Percentiles rank a stretch among this genome's conserved stretches.
phyloP scores from a whole-genome alignment of 2,888 invertebrate species.

The Spialia ferax region DNA sequence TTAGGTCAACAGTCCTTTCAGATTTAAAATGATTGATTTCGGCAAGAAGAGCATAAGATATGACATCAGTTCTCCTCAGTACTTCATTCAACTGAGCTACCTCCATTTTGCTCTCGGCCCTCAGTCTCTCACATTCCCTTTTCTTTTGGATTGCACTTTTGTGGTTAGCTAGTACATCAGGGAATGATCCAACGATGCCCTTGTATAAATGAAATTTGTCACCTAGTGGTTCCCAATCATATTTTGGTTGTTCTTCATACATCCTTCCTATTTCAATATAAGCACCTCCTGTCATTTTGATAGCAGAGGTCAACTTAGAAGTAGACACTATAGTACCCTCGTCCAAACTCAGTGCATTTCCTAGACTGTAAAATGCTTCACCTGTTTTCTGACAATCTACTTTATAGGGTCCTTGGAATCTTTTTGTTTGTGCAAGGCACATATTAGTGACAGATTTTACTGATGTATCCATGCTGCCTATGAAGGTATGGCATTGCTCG shows the following conservation, averaged over 20 bases:
- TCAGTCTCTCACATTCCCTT: conserved; percentile 94
- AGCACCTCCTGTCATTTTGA: conserved; percentile 95
- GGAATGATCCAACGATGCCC: conserved; percentile 96
- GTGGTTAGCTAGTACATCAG: conserved; percentile 96
- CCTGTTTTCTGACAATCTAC: conserved; percentile 97
- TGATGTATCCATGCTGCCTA: conserved; percentile 94
- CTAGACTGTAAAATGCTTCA: conserved; percentile 94
- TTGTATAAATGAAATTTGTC: conserved; percentile 98
- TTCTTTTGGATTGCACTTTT: conserved; percentile 96
- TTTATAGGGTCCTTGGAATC: conserved; percentile 94
- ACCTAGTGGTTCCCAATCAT: conserved; percentile 96
- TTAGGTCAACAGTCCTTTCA: conserved; percentile 95
- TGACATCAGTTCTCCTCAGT: conserved; percentile 94
- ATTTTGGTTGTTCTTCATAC: conserved; percentile 96
- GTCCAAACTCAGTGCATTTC: conserved; percentile 94
- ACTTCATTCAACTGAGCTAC: conserved; percentile 93
- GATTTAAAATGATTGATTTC: conserved; percentile 97
- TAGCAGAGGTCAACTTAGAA: conserved; percentile 91
- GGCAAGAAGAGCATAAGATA: conserved; percentile 97
- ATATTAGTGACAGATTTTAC: conserved; percentile 94
- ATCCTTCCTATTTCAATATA: conserved; percentile 96
- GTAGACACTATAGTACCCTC: conserved; percentile 88
- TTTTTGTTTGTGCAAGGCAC: conserved; percentile 94
- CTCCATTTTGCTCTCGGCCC: conserved; percentile 93
- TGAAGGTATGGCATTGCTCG: conserved; percentile 94